A percentile compares a stretch with the other conserved stretches of the same genome.
These are phyloP conservation scores for Momotus momota DNA, from an alignment of 2,797 vertebrate species.

Conservation along the genomic window DNA sequence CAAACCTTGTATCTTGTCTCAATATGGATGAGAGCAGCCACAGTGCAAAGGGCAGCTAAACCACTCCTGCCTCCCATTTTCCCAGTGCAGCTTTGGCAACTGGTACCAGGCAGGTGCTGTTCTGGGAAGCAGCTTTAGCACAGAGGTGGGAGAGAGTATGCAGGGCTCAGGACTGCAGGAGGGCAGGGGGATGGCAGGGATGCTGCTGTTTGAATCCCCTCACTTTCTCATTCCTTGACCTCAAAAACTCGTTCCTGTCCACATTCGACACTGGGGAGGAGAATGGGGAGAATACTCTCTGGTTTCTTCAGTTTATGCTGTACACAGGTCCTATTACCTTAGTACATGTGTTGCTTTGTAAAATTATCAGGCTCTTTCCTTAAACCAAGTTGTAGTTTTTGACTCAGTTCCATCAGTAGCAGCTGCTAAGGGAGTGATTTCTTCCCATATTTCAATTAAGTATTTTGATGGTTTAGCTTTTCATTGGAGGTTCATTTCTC, in stretches of 20 bases:
- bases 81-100: not conserved
- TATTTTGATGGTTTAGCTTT: conserved; percentile 11
- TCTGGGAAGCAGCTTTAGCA: not conserved
- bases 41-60: not conserved
- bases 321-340: not conserved
- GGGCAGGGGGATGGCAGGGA: not conserved
- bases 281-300: not conserved
- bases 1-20: not conserved
- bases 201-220: not conserved
- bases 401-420: not conserved
- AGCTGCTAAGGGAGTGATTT: not conserved
- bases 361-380: not conserved
- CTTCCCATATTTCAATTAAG: conserved; percentile 19
- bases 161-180: not conserved
- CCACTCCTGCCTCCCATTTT: not conserved
- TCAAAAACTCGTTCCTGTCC: not conserved
- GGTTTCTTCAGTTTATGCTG: not conserved
- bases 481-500: not conserved
- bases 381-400: conserved; percentile 3
- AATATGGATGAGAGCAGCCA: rapidly evolving
- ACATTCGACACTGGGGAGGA: not conserved
- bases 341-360: not conserved
- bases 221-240: not conserved
- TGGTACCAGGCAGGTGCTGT: not conserved
- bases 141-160: rapidly evolving